Conservation (phyloP, 1,140 invertebrate genomes). For the Macrosteles quadrilineatus region DNA sequence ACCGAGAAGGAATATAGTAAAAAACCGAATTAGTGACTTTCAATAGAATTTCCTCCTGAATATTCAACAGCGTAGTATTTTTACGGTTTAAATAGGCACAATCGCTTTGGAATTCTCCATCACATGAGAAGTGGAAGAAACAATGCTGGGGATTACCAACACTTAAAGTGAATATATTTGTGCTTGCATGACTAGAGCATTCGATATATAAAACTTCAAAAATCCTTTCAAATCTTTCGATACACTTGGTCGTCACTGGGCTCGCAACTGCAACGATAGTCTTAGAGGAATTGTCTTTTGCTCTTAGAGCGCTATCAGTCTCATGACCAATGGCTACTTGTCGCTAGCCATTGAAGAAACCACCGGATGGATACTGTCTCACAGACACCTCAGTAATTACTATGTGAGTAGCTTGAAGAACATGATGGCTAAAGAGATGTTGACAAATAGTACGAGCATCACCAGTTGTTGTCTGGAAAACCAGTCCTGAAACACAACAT, state of each 20-base stretch:
- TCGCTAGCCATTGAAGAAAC: constrained; percentile 28
- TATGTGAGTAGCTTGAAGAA: constrained; percentile 96
- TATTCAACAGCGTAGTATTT: not conserved
- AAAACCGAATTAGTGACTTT: not conserved
- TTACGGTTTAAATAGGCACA: constrained; percentile 17
- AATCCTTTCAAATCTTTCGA: constrained; percentile 5
- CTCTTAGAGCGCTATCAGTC: constrained; percentile 5
- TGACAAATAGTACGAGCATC: constrained; percentile 93
- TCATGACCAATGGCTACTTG: constrained; percentile 14
- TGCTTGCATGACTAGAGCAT: constrained; percentile 19
- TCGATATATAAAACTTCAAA: constrained; percentile 19
- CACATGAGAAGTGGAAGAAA: constrained; percentile 26
- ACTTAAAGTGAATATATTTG: constrained; percentile 25
- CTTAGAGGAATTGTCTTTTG: constrained; percentile 13
- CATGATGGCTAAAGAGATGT: constrained; percentile 94
- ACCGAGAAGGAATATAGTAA: not conserved
- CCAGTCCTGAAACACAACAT: constrained; percentile 80
- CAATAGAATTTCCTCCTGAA: constrained; percentile 15
- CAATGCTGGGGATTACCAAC: constrained; percentile 24
- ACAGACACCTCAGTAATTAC: constrained; percentile 44
- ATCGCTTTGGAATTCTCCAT: constrained; percentile 22
- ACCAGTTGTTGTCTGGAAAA: constrained; percentile 95
- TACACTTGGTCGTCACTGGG: constrained; percentile 16
- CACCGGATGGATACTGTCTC: not conserved
- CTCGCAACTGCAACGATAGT: not conserved